Evolutionary conservation across 2,888 invertebrate genomes (phyloP), one percentile per base, ranked within the genome.

Genomic region (Archaeoteleia sp.): DNA sequence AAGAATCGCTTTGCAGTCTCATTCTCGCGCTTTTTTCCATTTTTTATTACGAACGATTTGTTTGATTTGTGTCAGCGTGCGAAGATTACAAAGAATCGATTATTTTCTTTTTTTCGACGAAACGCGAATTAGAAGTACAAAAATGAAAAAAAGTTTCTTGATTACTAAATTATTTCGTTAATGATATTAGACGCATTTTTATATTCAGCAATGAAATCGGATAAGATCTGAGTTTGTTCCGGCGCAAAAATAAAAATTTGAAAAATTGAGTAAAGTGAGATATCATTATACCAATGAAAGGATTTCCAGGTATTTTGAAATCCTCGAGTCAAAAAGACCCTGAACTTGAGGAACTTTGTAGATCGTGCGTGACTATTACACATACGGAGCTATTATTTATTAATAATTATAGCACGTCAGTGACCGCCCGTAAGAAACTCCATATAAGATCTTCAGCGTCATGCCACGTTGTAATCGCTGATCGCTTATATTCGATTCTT

Each of bases 381-480:
- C 46, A 51, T 45, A 57, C 62, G 20, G 20, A 43, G 40, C 53
- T 48, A 42, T 67, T 58, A 57, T 67, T 62, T 62, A 67, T 67
- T 62, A 46, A 67, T 67, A 67, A 67, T 67, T 67, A 58, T 37
- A 49, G 27, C 53, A 46, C 67, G 53, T 62, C 54, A 67, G 57
- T 67, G 67, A 62, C 62, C 62, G 57, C 53, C 29, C 45, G 61
- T 46, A 57, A 67, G 61, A 67, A 62, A 51, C 45, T 34, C 51
- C 46, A 29, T 51, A 35, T 32, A 53, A 62, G 57, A 62, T 67
- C 45, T 62, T 62, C 53, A 48, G n/a, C 67, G 62, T 67, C 67
- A 67, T 67, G 67, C 67, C 67, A 49, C 67, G 67, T 68, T 68
- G 67, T 68, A 68, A 68, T 68, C 67, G 53, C 53, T 49, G 51